Conservation (phyloP, 2,797 vertebrate species). For the Sebastiscus tertius region DNA sequence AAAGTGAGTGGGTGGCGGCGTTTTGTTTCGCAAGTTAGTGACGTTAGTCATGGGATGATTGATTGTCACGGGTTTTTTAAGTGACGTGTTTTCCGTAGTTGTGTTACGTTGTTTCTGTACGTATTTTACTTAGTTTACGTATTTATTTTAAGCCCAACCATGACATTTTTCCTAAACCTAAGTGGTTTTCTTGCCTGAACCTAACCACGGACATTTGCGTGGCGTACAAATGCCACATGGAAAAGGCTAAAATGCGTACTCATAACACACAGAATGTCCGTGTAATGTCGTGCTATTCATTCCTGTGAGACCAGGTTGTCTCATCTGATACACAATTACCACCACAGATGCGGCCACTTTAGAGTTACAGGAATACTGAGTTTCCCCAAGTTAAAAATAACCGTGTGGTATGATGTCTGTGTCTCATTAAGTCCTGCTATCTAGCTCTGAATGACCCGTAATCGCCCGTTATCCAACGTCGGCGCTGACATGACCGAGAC, state of each 20-base stretch:
- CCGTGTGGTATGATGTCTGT: background rate
- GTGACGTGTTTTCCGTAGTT: too few relatives aligned
- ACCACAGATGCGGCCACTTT: background rate
- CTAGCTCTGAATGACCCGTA: slow-evolving; percentile 21
- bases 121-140: too few relatives aligned
- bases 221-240: too few relatives aligned
- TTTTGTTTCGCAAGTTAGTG: too few relatives aligned
- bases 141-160: too few relatives aligned
- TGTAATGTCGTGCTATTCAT: fast-evolving
- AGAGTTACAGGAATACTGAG: background rate
- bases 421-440: background rate
- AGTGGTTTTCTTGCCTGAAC: too few relatives aligned
- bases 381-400: background rate
- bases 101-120: too few relatives aligned
- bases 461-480: slow-evolving; percentile 3
- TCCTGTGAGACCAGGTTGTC: too few relatives aligned
- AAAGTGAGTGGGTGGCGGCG: fast-evolving
- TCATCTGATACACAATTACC: background rate
- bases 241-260: too few relatives aligned
- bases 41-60: too few relatives aligned
- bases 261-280: fast-evolving
- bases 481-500: slow-evolving; percentile 11
- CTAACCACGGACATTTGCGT: fast-evolving
- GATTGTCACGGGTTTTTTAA: too few relatives aligned
- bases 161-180: too few relatives aligned